Percentiles rank a stretch among this genome's conserved stretches.
These are phyloP conservation scores for Lepilemur septentrionalis DNA, from an alignment of 2,797 vertebrate species.

Conservation along the genomic window DNA sequence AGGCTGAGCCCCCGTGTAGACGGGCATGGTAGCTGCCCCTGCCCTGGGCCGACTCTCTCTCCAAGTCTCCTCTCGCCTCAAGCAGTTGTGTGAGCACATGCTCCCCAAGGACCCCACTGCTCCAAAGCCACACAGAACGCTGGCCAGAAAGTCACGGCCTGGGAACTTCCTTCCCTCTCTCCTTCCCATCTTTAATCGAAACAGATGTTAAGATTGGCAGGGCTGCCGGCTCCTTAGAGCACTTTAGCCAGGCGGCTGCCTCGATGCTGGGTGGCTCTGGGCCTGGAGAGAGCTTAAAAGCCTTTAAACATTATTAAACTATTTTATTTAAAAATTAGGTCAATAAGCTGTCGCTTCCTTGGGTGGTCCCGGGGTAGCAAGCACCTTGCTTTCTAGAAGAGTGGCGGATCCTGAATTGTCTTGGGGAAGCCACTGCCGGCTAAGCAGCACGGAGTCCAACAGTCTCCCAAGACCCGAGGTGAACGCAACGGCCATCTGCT, in stretches of 20 bases:
- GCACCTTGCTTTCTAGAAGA: not conserved
- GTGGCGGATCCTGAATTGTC: rapidly evolving
- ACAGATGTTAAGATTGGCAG: not conserved
- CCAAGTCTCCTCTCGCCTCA: not conserved
- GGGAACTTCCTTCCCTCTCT: not conserved
- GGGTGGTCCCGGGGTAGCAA: constrained; percentile 73
- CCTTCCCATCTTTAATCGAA: constrained; percentile 28
- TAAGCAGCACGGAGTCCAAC: rapidly evolving
- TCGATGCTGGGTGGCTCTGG: not conserved
- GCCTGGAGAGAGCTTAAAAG: constrained; percentile 64
- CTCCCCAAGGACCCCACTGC: not conserved
- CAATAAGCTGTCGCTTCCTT: not conserved
- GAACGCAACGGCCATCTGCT: not conserved
- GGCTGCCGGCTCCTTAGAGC: not conserved
- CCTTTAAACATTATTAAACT: constrained; percentile 64
- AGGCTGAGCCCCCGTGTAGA: not conserved
- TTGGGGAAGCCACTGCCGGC: rapidly evolving
- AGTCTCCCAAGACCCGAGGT: rapidly evolving
- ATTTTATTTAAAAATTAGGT: constrained; percentile 55
- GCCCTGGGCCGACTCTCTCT: rapidly evolving
- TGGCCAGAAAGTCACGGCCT: not conserved
- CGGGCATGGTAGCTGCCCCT: rapidly evolving
- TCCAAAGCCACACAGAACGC: not conserved
- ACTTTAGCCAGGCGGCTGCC: constrained; percentile 57
- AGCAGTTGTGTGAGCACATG: not conserved